These are phyloP conservation scores for Hydrochoerus hydrochaeris DNA, from an alignment of 2,113 vertebrate genomes.

Conservation along the genomic window DNA sequence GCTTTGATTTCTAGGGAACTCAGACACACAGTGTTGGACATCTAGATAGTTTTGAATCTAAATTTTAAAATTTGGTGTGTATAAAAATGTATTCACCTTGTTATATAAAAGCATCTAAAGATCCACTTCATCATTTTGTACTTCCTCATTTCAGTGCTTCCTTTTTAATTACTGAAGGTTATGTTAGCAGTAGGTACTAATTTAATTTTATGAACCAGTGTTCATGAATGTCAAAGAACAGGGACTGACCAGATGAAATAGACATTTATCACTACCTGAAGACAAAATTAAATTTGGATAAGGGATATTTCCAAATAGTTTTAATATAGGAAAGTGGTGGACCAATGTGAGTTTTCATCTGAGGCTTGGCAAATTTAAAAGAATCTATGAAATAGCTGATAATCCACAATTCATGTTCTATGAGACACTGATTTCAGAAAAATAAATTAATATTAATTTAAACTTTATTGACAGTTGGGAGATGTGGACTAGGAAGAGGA, in stretches of 20 bases:
- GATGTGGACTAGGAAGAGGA: background rate
- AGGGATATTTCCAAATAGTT: conserved; percentile 27
- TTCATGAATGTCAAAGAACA: conserved; percentile 11
- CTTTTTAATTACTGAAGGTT: conserved; percentile 19
- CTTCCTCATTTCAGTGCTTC: background rate
- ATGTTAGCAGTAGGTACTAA: background rate
- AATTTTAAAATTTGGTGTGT: background rate
- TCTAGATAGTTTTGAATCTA: background rate
- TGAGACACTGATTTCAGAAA: background rate
- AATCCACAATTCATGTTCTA: background rate
- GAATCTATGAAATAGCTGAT: background rate
- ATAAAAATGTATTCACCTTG: background rate
- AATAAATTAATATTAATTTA: conserved; percentile 16
- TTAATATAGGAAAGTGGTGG: background rate
- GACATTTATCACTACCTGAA: background rate
- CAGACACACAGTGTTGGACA: background rate
- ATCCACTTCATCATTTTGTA: background rate
- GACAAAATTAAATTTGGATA: background rate
- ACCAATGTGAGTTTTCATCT: background rate
- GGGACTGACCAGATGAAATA: background rate
- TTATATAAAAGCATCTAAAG: background rate
- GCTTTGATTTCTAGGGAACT: background rate
- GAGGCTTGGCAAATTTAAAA: background rate
- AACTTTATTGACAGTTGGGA: background rate
- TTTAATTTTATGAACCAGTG: conserved; percentile 5